These are phyloP conservation scores for Boulengeromyrus knoepffleri DNA, from an alignment of 2,113 vertebrate species.

Conservation along the genomic window DNA sequence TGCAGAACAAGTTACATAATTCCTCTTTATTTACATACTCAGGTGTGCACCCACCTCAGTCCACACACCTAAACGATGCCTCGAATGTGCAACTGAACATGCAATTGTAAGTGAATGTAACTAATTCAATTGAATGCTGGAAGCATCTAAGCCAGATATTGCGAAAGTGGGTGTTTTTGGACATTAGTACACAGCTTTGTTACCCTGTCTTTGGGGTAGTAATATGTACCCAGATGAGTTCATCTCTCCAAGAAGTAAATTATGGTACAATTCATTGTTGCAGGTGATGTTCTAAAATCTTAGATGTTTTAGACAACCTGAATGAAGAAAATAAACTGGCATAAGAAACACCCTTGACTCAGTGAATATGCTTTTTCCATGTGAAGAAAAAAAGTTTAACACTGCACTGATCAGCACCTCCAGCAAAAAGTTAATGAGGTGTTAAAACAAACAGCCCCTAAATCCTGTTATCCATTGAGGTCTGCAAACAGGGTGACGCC, in stretches of 20 bases:
- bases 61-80: background rate
- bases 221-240: background rate
- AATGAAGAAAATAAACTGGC: background rate
- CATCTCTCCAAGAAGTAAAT: background rate
- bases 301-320: background rate
- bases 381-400: conserved; percentile 25
- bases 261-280: background rate
- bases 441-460: conserved; percentile 35
- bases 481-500: conserved; percentile 38
- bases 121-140: background rate
- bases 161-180: background rate
- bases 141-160: background rate
- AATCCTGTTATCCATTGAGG: conserved; percentile 34
- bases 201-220: background rate
- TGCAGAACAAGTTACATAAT: background rate
- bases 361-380: conserved; percentile 15
- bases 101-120: background rate
- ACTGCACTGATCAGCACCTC: conserved; percentile 16
- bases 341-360: background rate
- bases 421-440: conserved; percentile 30
- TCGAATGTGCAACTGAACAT: background rate
- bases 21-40: background rate
- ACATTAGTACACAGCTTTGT: background rate
- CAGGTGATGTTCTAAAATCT: background rate
- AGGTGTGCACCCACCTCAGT: background rate